These are phyloP conservation scores for Dryobotodes eremita DNA, from an alignment of 2,888 invertebrate genomes.

Conservation along the genomic window DNA sequence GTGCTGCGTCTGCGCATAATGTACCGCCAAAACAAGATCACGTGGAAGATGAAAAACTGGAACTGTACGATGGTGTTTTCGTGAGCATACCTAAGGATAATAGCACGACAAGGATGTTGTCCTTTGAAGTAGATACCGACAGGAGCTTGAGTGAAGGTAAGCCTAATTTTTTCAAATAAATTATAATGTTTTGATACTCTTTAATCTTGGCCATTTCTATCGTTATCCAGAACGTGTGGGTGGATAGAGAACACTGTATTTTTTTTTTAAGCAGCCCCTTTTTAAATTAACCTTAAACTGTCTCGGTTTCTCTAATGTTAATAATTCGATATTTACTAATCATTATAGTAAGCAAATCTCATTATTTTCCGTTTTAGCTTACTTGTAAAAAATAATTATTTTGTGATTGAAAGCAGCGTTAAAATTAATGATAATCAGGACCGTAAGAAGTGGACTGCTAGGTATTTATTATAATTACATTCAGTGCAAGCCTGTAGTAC, in stretches of 20 bases:
- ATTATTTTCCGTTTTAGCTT: background rate
- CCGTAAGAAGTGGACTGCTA: background rate
- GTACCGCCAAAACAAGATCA: slow-evolving; percentile 44
- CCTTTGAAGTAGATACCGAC: slow-evolving; percentile 81
- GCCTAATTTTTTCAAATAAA: slow-evolving; percentile 21
- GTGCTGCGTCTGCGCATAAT: slow-evolving; percentile 69
- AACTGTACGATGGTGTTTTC: slow-evolving; percentile 82
- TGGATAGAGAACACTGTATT: no score
- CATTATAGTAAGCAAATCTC: background rate
- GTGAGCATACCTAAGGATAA: slow-evolving; percentile 78
- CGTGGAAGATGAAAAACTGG: slow-evolving; percentile 74
- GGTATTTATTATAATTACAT: background rate
- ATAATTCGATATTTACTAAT: background rate
- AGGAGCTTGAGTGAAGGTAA: slow-evolving; percentile 78
- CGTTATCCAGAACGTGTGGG: background rate
- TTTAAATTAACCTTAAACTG: background rate
- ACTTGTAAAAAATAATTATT: background rate
- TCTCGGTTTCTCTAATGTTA: background rate
- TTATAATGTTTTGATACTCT: background rate
- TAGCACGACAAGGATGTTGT: slow-evolving; percentile 77
- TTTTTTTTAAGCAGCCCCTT: no score
- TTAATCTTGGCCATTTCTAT: background rate
- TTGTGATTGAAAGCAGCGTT: background rate
- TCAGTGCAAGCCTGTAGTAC: background rate
- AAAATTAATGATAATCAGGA: background rate